Base-by-base conservation (phyloP, 92 coral and sea anemone genomes). In the Blastomussa wellsi region DNA sequence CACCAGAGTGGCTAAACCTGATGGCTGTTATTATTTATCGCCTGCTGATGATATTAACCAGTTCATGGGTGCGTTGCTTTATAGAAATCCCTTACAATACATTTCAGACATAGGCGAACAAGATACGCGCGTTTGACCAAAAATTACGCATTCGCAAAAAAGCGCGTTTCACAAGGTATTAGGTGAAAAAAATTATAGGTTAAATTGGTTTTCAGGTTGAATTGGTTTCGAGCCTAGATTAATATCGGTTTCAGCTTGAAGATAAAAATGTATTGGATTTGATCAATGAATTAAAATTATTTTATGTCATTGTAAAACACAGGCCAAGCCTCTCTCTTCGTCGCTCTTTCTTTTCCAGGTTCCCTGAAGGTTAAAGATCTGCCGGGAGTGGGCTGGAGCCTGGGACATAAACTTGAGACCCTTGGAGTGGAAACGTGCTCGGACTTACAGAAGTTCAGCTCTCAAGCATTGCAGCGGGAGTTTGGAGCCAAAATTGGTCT, bases 401-500 rank as follows among this genome's bases (percentile, higher is more conserved):
- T 93, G 66, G 89, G 91, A 2, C 82, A 95, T 6, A 96, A 95
- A 86, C 89, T 96, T 8, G 84, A 91, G 28, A 82, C 92, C 53
- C 49, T 94, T 38, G 90, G 92, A 39, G 95, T 93, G 2, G 65
- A 81, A 75, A 89, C 93, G 0, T 96, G 99, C 78, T 87, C 85
- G 5, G 98, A 96, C 52, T 86, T 96, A 44, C 98, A 96, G 82
- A 90, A 92, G 59, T 67, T 91, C 81, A 86, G 94, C 88, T 88
- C 88, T 78, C 95, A 91, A 53, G 88, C 88, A 36, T 92, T 95
- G 20, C 98, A 93, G 78, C 90, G 90, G 65, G 90, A 90, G 47
- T 92, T 96, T 86, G 99, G 99, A 29, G 93, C 86, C 42, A 96
- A 96, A 83, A 94, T 98, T 10, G 99, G 99, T 1, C 86, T 86